Evolutionary conservation across 2,888 invertebrate genomes (phyloP).

Genomic region (Kuschelorhynchus macadamiae): DNA sequence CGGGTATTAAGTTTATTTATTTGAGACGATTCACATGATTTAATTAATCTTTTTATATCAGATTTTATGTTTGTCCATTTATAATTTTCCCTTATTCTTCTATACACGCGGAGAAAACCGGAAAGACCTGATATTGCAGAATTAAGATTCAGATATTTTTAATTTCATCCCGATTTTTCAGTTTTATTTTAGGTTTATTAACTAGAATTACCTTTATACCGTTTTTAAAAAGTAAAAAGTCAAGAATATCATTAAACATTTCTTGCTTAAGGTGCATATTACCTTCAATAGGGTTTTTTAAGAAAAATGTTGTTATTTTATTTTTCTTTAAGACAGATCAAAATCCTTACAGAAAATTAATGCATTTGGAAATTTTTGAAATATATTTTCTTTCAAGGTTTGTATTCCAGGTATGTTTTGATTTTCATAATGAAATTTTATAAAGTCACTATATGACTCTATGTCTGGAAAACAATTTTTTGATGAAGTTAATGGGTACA

Average conservation of each 20-base stretch:
- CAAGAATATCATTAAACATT: no score
- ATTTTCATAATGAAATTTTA: constrained; percentile 40
- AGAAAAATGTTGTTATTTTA: no score
- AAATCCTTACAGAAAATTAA: constrained; percentile 36
- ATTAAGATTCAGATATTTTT: constrained; percentile 22
- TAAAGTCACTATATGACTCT: constrained; percentile 29
- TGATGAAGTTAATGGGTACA: constrained; percentile 12
- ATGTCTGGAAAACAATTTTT: background rate
- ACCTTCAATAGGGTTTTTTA: no score
- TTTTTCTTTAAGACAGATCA: no score
- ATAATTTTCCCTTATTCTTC: constrained; percentile 49
- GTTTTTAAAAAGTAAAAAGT: no score
- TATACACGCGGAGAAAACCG: constrained; percentile 31
- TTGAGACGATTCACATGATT: constrained; percentile 53
- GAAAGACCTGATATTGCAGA: constrained; percentile 48
- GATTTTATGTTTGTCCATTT: constrained; percentile 49
- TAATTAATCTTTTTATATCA: constrained; percentile 49
- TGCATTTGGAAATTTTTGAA: constrained; percentile 38
- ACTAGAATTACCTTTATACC: no score
- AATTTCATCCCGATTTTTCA: constrained; percentile 18
- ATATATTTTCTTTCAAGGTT: constrained; percentile 41
- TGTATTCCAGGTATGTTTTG: constrained; percentile 16
- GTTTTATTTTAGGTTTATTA: constrained; percentile 37
- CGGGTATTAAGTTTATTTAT: constrained; percentile 52
- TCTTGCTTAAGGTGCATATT: no score